Conservation (phyloP, 2,888 invertebrate genomes). For the Mesochorus sp. region DNA sequence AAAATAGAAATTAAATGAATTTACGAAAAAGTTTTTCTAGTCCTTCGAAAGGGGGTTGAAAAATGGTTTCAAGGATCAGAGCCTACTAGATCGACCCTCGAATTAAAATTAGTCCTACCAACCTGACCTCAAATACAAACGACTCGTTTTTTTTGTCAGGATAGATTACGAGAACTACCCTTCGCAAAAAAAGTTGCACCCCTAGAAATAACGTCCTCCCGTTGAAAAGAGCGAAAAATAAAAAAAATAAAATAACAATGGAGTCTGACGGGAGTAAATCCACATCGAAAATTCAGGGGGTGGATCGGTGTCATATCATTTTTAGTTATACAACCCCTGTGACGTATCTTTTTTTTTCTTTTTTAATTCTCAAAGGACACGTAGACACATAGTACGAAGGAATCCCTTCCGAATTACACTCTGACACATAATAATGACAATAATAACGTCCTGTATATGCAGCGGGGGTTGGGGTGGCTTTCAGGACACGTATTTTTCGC, state of each 20-base stretch:
- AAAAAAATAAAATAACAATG: not conserved
- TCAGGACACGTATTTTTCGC: conserved; percentile 7
- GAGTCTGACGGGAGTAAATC: not conserved
- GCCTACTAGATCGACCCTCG: no score
- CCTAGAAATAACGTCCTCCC: conserved; percentile 14
- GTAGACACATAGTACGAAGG: not conserved
- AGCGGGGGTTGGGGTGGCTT: conserved; percentile 8
- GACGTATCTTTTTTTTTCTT: conserved; percentile 1
- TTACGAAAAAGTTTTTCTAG: no score
- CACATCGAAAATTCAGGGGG: conserved; percentile 12
- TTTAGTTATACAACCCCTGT: conserved; percentile 11
- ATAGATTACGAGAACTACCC: no score
- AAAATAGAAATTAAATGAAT: no score
- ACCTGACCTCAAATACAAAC: no score
- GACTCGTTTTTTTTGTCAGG: conserved; percentile 7
- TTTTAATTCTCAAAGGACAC: conserved; percentile 30
- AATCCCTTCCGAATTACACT: conserved; percentile 23
- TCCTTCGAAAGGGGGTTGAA: no score
- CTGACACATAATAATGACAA: conserved; percentile 34
- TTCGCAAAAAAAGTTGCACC: not conserved
- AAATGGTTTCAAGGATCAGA: no score
- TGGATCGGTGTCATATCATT: conserved; percentile 21
- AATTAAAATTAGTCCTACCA: no score
- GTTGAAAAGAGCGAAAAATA: not conserved
- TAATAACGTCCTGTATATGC: conserved; percentile 2